These are phyloP conservation scores for Pseudoatta argentina DNA, from an alignment of 1,140 invertebrate genomes.

Conservation along the genomic window DNA sequence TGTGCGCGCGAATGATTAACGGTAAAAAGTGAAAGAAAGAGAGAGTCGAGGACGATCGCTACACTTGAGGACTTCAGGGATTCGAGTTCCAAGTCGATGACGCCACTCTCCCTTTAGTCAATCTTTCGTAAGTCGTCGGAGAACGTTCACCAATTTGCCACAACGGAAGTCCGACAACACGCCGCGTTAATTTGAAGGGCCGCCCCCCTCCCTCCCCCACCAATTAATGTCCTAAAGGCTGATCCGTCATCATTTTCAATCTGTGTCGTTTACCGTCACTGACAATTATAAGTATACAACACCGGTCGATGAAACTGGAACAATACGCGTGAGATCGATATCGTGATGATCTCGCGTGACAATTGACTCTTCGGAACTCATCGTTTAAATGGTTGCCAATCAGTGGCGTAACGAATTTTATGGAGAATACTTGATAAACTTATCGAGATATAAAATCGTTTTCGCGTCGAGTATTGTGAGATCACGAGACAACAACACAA, in stretches of 20 bases:
- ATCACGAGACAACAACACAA: neutral
- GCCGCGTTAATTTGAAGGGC: constrained; percentile 51
- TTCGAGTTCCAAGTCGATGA: constrained; percentile 75
- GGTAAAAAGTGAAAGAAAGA: neutral
- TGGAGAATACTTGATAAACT: neutral
- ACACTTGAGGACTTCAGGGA: constrained; percentile 65
- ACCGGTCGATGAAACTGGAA: constrained; percentile 6
- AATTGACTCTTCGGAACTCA: neutral
- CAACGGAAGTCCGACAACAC: constrained; percentile 56
- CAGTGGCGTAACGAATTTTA: neutral
- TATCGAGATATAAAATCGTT: neutral
- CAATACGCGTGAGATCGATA: neutral
- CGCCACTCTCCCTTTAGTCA: constrained; percentile 62
- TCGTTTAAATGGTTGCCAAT: neutral
- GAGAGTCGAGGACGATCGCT: constrained; percentile 10
- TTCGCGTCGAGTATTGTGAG: neutral
- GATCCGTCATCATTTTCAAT: constrained; percentile 62
- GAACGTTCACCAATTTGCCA: constrained; percentile 50
- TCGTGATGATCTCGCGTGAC: constrained; percentile 16
- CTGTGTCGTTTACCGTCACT: constrained; percentile 26
- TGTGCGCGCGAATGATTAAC: neutral
- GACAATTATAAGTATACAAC: constrained; percentile 39
- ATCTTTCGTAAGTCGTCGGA: constrained; percentile 68
- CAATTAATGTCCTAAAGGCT: constrained; percentile 32
- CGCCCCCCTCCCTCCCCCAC: neutral